Evolutionary conservation across 2,113 vertebrate genomes (phyloP).

Genomic region (Siniperca knerii): DNA sequence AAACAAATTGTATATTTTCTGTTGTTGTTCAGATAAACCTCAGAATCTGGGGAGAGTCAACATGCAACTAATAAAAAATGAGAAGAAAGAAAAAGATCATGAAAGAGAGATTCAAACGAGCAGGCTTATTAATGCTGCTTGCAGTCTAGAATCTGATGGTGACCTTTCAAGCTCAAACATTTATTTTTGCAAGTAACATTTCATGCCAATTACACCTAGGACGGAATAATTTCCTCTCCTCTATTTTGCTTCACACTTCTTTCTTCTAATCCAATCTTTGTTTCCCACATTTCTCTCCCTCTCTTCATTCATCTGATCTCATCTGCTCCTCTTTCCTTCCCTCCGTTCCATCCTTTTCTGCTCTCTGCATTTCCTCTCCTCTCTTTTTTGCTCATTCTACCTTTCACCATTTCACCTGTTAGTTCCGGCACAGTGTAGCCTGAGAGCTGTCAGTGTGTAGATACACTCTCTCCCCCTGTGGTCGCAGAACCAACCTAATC

Average conservation of each 20-base stretch:
- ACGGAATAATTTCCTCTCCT: constrained; percentile 23
- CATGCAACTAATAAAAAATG: not conserved
- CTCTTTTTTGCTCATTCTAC: not conserved
- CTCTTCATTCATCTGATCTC: constrained; percentile 46
- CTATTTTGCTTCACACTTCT: constrained; percentile 2
- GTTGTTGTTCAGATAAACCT: constrained; percentile 2
- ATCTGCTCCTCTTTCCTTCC: not conserved
- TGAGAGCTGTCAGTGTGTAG: constrained; percentile 46
- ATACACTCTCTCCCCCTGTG: constrained; percentile 49
- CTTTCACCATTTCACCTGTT: constrained; percentile 54
- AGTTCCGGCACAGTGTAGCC: constrained; percentile 46
- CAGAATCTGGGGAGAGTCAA: not conserved
- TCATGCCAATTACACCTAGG: constrained; percentile 56
- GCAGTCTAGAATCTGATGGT: constrained; percentile 8
- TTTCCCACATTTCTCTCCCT: not conserved
- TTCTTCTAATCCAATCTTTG: constrained; percentile 19
- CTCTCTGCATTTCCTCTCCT: not conserved
- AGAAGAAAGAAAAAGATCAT: not conserved
- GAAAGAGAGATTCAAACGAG: constrained; percentile 22
- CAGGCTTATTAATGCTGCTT: constrained; percentile 11
- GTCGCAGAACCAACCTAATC: constrained; percentile 67
- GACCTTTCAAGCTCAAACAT: constrained; percentile 60
- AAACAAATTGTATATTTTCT: too few relatives aligned
- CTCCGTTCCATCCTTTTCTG: not conserved
- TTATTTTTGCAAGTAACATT: constrained; percentile 57